Base-by-base conservation (phyloP, 2,797 vertebrate genomes). In the Sternarchorhynchus goeldii region DNA sequence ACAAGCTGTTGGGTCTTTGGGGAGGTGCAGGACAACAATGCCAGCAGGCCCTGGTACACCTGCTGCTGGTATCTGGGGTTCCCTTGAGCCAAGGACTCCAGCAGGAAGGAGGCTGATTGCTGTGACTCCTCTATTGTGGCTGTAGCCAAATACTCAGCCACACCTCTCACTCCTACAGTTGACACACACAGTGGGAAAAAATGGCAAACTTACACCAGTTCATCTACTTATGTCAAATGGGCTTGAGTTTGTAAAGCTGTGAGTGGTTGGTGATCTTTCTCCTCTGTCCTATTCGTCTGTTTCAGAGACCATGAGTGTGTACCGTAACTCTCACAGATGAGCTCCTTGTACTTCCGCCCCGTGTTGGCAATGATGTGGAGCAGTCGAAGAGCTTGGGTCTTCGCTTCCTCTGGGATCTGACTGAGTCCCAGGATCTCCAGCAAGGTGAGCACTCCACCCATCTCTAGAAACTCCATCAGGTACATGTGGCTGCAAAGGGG, bases 251-350 rank as follows among this genome's bases (percentile, higher is more conserved):
- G 25, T 55, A 10, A 0, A 2, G 5, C 29, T 57, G 56, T 41
- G 25, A 41, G 17, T 25, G 25, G 25, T 25, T 25, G 25, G 25
- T 25, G 39, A 39, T 34, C 39, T 62, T 14, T 36, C 31, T 60
- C 63, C 55, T 41, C 17, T 31, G 31, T 6, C 34, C 4, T 7
- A n/a, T 64, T 25, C 31, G 39, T 34, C 21, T 50, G 10, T 50
- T 10, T 14, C 10, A 50, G 12, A 50, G 45, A 14, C 10, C 45
- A 50, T 60, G 66, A 67, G 39, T 57, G n/a, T 45, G 34, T 88
- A 96, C 95, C 93, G 0, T 91, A 91, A 88, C 93, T 94, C 89
- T 95, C 92, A 88, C 95, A 96, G 82, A 97, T 93, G 57, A 96
- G 85, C 87, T 97, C 95, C 87, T 96, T 96, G 85, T 92, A 94